Evolutionary conservation across 1,140 invertebrate genomes (phyloP), one percentile per base, ranked within the genome.

Genomic region (Neotoxoptera formosana): DNA sequence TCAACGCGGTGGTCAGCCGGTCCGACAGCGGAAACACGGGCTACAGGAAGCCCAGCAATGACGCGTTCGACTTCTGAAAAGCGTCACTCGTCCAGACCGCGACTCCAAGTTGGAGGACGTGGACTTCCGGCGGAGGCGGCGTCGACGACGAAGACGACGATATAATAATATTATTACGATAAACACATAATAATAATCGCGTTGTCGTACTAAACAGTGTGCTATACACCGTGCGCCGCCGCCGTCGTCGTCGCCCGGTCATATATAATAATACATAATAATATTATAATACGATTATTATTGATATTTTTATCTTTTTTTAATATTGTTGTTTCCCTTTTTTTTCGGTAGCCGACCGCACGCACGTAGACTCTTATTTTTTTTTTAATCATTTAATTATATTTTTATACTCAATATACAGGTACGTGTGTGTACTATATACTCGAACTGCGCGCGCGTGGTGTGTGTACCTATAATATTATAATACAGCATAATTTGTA

Each of bases 1-100:
- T 96, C 94, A 95, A 95, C 94, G 95, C 95, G 48, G 95, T 95
- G 36, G 95, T 95, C 0, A 96, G 96, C 91, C 96, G 93, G 60
- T 90, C 92, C 17, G 94, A 93, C 47, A 94, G 67, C 90, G 94
- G 88, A 23, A 93, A 93, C 88, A 56, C 84, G 2, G 89, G 48
- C 20, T 93, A 93, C 86, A 93, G 81, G 47, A 67, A 91, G 67
- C 90, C 90, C 86, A 76, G 84, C 89, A 76, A 53, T 36, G 53
- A 89, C 25, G 92, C 92, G 48, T 76, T 87, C 41, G 83, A 87
- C 76, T 93, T 93, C 81, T 89, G 87, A 93, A 17, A n/a, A n/a
- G n/a, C n/a, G n/a, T n/a, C 20, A 25, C 51, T 41, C 41, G 41
- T 4, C 4, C 4, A 41, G 41, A 41, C 41, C 41, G 41, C 41